A percentile compares a stretch with the other conserved stretches of the same genome.
These are phyloP conservation scores for Allacma fusca DNA, from an alignment of 2,888 invertebrate genomes.

Conservation along the genomic window DNA sequence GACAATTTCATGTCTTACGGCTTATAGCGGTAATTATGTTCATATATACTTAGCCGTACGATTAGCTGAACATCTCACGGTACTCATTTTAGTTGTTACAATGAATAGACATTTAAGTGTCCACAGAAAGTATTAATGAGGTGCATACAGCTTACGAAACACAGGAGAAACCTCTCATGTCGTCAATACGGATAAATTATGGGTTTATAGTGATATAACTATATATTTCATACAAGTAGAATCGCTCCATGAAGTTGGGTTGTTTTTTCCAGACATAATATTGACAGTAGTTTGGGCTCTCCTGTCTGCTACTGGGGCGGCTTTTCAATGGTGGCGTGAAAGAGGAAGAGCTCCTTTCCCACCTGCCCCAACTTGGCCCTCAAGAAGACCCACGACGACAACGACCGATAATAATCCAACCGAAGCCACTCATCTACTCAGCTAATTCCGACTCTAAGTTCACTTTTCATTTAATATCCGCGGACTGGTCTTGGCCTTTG, in stretches of 20 bases:
- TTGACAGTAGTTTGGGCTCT: constrained; percentile 69
- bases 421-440: constrained; percentile 47
- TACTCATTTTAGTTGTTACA: too few relatives aligned
- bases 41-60: neutral
- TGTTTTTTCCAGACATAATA: constrained; percentile 68
- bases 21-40: neutral
- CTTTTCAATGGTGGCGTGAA: constrained; percentile 70
- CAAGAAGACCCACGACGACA: constrained; percentile 35
- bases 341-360: constrained; percentile 73
- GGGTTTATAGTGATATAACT: neutral
- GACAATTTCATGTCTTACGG: neutral
- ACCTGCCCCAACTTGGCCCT: constrained; percentile 49
- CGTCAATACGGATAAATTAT: neutral
- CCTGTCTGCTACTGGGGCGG: constrained; percentile 68
- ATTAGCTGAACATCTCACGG: too few relatives aligned
- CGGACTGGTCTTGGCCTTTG: neutral
- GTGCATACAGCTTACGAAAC: too few relatives aligned
- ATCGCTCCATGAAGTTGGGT: constrained; percentile 4
- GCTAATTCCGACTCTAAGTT: constrained; percentile 33
- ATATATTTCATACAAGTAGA: neutral
- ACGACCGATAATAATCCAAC: constrained; percentile 39
- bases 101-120: too few relatives aligned
- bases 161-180: neutral
- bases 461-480: neutral
- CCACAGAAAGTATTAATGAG: too few relatives aligned